Percentiles rank a stretch among this genome's conserved stretches.
Evolutionary conservation across 2,113 vertebrate species (phyloP).

Genomic region (Chlamydotis undulata): DNA sequence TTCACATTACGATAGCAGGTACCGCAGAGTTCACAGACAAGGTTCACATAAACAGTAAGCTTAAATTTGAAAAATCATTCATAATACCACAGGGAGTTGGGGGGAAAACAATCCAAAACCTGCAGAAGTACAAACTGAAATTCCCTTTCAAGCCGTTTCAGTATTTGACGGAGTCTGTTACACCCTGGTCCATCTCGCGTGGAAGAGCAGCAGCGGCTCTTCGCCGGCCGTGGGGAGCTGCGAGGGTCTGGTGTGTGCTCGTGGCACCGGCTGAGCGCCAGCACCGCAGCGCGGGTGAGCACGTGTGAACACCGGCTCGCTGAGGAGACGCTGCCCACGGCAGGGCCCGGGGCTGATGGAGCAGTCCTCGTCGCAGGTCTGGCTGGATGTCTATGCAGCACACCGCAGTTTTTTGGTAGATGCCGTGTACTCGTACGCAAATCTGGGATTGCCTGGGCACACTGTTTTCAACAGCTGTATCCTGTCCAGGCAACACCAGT

Average conservation of each 20-base stretch:
- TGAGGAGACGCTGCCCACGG: background rate
- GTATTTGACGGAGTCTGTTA: background rate
- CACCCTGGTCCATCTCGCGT: accelerated
- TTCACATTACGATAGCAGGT: background rate
- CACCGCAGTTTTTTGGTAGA: too few species aligned
- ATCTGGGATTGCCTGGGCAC: accelerated
- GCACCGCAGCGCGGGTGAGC: accelerated
- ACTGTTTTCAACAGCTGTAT: background rate
- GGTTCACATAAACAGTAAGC: background rate
- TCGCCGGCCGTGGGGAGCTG: accelerated
- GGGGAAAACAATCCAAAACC: background rate
- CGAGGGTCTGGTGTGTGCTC: accelerated
- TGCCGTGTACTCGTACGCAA: accelerated
- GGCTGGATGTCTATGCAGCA: background rate
- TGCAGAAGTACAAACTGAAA: background rate
- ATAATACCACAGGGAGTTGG: background rate
- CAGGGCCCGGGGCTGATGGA: accelerated
- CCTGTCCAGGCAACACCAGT: background rate
- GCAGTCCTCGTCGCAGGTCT: background rate
- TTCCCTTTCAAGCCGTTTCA: background rate
- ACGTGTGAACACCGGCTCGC: accelerated
- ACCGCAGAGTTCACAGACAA: background rate
- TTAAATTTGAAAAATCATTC: background rate
- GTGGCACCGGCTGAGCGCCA: accelerated
- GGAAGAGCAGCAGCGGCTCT: background rate